A percentile compares a stretch with the other conserved stretches of the same genome.
phyloP scores from a whole-genome alignment of 2,797 vertebrate genomes.

The Lemur catta region DNA sequence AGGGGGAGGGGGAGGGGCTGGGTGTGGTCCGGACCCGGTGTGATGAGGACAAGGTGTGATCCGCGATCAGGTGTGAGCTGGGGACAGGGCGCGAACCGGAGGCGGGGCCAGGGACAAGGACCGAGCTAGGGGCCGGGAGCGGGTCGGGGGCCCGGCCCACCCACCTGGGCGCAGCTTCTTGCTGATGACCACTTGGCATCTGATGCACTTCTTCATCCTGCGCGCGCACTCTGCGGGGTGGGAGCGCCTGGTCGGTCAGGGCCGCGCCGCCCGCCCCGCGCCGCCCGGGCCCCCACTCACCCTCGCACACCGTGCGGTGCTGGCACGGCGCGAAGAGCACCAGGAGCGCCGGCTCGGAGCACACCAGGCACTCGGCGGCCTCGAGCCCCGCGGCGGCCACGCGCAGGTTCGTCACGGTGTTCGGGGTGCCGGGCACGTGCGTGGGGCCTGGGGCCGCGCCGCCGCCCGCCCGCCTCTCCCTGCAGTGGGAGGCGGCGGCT shows the following conservation, averaged over 20 bases:
- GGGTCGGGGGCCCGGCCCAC: accelerated
- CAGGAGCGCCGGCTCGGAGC: constrained; percentile 95
- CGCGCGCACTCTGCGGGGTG: constrained; percentile 92
- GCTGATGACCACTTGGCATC: constrained; percentile 96
- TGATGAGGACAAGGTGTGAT: too few relatives aligned
- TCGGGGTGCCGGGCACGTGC: constrained; percentile 92
- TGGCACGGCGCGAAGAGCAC: constrained; percentile 96
- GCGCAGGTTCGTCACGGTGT: constrained; percentile 96
- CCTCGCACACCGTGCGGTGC: constrained; percentile 97
- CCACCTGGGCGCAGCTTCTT: constrained; percentile 97
- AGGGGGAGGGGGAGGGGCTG: background rate
- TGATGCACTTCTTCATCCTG: constrained; percentile 99
- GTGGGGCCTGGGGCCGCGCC: constrained; percentile 88
- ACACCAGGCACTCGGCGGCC: constrained; percentile 95
- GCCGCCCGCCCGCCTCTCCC: constrained; percentile 90
- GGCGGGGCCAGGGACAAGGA: too few relatives aligned
- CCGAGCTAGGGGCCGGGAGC: accelerated
- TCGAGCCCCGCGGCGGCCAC: constrained; percentile 82
- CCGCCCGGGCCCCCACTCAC: constrained; percentile 77
- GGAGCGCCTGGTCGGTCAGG: background rate
- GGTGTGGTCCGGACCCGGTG: too few relatives aligned
- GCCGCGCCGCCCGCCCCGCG: accelerated
- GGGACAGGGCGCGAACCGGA: too few relatives aligned
- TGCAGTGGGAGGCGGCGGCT: constrained; percentile 70
- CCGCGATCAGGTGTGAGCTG: too few relatives aligned